These are phyloP conservation scores for Chelonus insularis DNA, from an alignment of 1,140 invertebrate species.

Conservation along the genomic window DNA sequence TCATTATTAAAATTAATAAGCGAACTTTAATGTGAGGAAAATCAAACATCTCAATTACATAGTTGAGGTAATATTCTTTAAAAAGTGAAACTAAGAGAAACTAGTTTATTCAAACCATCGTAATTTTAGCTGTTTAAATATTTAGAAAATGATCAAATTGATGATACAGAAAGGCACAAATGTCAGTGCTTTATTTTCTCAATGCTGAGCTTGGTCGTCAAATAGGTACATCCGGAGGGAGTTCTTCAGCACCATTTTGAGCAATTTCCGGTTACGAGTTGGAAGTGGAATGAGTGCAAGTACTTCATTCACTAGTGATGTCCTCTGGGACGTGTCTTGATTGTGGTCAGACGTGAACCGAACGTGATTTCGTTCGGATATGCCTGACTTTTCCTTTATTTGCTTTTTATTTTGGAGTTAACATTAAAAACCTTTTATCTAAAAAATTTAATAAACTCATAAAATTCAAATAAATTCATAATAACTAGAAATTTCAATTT, in stretches of 20 bases:
- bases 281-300: constrained; percentile 7
- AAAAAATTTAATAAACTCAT: too few species aligned
- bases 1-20: too few species aligned
- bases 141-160: constrained; percentile 27
- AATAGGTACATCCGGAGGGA: constrained; percentile 6
- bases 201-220: not conserved
- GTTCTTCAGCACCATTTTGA: constrained; percentile 25
- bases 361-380: not conserved
- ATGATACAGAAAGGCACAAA: constrained; percentile 20
- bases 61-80: too few species aligned
- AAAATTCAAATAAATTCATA: too few species aligned
- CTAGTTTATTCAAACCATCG: too few species aligned
- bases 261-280: constrained; percentile 35
- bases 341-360: not conserved
- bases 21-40: too few species aligned
- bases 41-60: too few species aligned
- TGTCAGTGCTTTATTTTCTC: constrained; percentile 29
- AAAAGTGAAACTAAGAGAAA: too few species aligned
- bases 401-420: not conserved
- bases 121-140: constrained; percentile 23
- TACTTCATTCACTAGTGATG: not conserved
- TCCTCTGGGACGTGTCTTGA: constrained; percentile 12
- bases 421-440: too few species aligned
- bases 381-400: not conserved
- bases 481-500: too few species aligned